These are phyloP conservation scores for Sebastes itinus DNA, from an alignment of 2,797 vertebrate species.

Conservation along the genomic window DNA sequence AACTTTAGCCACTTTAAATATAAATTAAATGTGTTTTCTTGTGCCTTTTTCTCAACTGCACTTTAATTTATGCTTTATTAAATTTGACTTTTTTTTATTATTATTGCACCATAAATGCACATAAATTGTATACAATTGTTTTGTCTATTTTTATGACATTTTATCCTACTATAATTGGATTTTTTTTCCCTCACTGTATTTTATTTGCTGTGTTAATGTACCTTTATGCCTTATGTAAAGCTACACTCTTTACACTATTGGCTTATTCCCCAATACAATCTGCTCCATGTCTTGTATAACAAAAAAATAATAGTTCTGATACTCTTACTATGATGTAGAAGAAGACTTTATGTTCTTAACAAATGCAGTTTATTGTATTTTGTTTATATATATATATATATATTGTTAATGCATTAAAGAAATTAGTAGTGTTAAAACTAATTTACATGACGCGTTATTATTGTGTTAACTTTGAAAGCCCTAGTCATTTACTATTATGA, in stretches of 20 bases:
- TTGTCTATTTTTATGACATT: no score
- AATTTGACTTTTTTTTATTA: not conserved
- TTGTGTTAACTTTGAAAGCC: no score
- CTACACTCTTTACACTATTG: no score
- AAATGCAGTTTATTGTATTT: not conserved
- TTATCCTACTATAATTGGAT: no score
- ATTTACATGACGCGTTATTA: no score
- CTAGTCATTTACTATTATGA: not conserved
- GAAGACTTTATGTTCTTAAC: not conserved
- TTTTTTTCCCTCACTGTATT: fast-evolving
- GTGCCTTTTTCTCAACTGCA: not conserved
- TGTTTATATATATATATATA: no score
- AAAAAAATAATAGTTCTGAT: not conserved
- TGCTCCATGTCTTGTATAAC: no score
- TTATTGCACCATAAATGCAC: not conserved
- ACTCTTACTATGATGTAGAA: not conserved
- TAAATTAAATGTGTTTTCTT: not conserved
- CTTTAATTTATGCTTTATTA: no score
- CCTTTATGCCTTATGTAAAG: no score
- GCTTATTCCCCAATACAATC: no score
- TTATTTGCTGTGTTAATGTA: no score
- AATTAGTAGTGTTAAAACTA: fast-evolving
- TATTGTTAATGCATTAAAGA: no score
- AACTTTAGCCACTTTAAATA: not conserved
- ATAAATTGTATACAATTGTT: not conserved